Percentiles rank a stretch among this genome's conserved stretches.
These are phyloP conservation scores for Alethe diademata DNA, from an alignment of 2,113 vertebrate species.

Conservation along the genomic window DNA sequence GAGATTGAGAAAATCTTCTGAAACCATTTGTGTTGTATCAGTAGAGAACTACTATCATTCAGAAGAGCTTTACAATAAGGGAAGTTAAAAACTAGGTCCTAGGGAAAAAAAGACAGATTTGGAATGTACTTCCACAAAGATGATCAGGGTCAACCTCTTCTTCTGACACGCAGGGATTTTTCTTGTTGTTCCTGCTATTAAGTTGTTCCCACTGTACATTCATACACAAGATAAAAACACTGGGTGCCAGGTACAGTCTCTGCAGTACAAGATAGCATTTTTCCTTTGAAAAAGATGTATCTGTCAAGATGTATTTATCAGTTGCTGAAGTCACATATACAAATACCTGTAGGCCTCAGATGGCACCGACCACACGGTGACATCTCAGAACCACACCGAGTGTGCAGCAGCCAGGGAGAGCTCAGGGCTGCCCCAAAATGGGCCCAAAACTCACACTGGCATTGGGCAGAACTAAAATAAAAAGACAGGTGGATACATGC, in stretches of 20 bases:
- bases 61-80: background rate
- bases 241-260: background rate
- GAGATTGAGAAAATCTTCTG: background rate
- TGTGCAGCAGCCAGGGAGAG: background rate
- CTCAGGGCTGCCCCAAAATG: background rate
- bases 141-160: background rate
- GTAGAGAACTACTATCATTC: background rate
- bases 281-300: background rate
- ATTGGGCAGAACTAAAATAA: background rate
- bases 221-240: background rate
- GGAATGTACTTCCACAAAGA: background rate
- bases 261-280: background rate
- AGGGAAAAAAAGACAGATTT: background rate
- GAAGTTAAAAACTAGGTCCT: background rate
- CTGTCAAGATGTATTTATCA: background rate
- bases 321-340: background rate
- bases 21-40: background rate
- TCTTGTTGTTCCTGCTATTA: background rate
- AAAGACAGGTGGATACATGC: background rate
- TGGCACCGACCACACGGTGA: rapidly evolving
- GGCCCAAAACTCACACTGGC: background rate
- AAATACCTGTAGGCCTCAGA: background rate
- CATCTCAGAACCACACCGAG: background rate
- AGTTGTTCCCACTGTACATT: background rate
- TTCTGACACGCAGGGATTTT: background rate